Evolutionary conservation across 2,113 vertebrate species (phyloP), one percentile per base, ranked within the genome.

Genomic region (Eubucco bourcierii): DNA sequence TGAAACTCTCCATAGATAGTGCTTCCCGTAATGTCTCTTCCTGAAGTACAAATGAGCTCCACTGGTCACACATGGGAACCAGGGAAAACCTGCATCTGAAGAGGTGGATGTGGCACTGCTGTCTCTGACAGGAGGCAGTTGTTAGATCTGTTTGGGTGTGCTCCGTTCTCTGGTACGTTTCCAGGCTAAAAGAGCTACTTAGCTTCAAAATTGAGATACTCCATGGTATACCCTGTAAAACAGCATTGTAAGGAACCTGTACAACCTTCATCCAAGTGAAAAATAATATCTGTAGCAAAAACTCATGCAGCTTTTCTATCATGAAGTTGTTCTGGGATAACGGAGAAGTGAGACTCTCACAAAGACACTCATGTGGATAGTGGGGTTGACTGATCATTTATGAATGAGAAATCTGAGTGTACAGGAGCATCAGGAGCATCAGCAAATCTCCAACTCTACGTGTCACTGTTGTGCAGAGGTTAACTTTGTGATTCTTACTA

Each of bases 241-340:
- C 16, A 41, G n/a, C 1, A 4, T 10, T 8, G 39, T 18, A 13
- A 59, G 44, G 60, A 70, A 46, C 64, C 44, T 73, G 29, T 6
- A 8, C 55, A 58, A 59, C 14, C 23, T 18, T 13, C 33, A 13
- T 23, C 28, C 15, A 28, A 52, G 19, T 50, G 85, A 41, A 56
- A 82, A 76, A 56, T 50, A n/a, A 18, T 0, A 50, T 53, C 44
- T 6, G 9, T 31, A 61, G 9, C 20, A 31, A 33, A 33, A 70
- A 56, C 8, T 1, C 4, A 3, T 0, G 7, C 8, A 3, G 4
- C 6, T 72, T 37, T 75, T 55, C 50, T 39, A 0, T 52, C 0
- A 2, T 29, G 47, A 33, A 27, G 1, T 28, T n/a, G 24, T 47
- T 80, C 18, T 18, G 73, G 41, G 18, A 1, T 52, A 16, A 19